phyloP scores from a whole-genome alignment of 1,140 invertebrate species.

The Zophobas morio region DNA sequence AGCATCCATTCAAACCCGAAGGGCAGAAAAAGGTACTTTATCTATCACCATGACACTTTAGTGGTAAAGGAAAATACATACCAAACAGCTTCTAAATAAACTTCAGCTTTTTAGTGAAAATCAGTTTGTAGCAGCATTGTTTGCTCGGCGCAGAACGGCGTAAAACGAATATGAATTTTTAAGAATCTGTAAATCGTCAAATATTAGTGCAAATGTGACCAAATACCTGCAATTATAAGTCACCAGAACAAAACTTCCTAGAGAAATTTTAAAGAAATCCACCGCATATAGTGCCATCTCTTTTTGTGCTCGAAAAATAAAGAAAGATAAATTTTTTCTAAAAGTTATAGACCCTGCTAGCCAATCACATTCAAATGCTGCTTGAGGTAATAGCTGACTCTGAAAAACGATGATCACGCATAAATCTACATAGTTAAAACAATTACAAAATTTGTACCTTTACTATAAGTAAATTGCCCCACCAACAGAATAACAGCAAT shows the following conservation, averaged over 20 bases:
- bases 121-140: background rate
- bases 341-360: constrained; percentile 33
- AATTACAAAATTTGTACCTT: constrained; percentile 13
- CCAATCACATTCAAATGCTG: constrained; percentile 44
- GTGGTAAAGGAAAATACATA: too few relatives aligned
- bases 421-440: background rate
- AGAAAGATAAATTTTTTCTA: constrained; percentile 37
- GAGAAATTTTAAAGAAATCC: constrained; percentile 38
- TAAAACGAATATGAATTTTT: constrained; percentile 24
- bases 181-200: constrained; percentile 7
- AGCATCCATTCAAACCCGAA: too few relatives aligned
- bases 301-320: constrained; percentile 22
- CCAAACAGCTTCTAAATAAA: too few relatives aligned
- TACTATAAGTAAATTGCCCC: constrained; percentile 35
- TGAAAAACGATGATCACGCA: background rate
- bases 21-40: too few relatives aligned
- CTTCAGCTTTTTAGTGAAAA: background rate
- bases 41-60: too few relatives aligned
- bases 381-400: constrained; percentile 32
- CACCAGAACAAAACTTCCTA: constrained; percentile 31
- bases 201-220: background rate
- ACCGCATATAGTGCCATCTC: constrained; percentile 34
- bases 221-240: constrained; percentile 11
- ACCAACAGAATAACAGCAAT: constrained; percentile 47
- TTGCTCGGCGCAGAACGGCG: background rate